Conservation (phyloP, 2,113 vertebrate genomes). For the Dromas ardeola region DNA sequence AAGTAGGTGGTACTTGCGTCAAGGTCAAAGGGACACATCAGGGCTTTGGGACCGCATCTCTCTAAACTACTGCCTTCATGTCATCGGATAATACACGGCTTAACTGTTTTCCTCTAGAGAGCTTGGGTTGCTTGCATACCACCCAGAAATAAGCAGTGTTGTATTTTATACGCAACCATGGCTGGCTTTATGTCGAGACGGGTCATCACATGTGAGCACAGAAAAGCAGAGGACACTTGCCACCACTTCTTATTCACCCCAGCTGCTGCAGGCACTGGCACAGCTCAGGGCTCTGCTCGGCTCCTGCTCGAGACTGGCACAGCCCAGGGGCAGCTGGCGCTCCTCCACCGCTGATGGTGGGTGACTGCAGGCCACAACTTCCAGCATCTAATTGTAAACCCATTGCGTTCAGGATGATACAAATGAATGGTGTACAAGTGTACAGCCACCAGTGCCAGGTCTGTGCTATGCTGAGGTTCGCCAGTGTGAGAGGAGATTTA, state of each 20-base stretch:
- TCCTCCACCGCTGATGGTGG: neutral
- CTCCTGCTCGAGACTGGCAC: neutral
- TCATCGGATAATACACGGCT: accelerated
- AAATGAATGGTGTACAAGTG: neutral
- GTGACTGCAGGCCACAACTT: neutral
- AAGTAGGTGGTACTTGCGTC: neutral
- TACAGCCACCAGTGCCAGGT: neutral
- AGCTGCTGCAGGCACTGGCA: neutral
- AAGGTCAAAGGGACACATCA: neutral
- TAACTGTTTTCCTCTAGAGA: neutral
- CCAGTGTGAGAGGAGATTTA: neutral
- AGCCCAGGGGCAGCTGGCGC: neutral
- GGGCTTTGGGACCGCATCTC: neutral
- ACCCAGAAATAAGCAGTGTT: neutral
- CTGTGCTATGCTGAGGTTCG: neutral
- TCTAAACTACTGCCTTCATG: neutral
- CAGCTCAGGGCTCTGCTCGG: neutral
- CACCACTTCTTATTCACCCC: neutral
- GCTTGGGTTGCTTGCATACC: neutral
- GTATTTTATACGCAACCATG: neutral
- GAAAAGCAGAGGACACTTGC: neutral
- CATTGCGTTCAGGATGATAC: accelerated
- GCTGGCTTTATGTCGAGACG: neutral
- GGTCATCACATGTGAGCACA: accelerated
- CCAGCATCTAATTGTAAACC: neutral